Evolutionary conservation across 2,797 vertebrate genomes (phyloP), one percentile per base, ranked within the genome.

Genomic region (Muscicapa striata): DNA sequence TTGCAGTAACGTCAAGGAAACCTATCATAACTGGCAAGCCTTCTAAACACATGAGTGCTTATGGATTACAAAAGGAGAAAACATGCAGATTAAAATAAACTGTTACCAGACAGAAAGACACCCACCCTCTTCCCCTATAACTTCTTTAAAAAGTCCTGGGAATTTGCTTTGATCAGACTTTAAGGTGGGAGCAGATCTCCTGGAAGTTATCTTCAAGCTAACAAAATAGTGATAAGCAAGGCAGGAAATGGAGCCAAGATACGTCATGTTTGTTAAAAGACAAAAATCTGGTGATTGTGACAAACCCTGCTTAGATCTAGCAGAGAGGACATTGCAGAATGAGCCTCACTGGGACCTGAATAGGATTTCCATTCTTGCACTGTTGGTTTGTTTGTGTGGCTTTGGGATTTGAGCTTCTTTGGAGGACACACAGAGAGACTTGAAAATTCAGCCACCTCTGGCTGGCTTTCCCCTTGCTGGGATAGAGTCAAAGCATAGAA

Each of bases 51-150:
- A 93, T 9, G 70, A 96, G 82, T 80, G 82, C 74, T 90, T 63
- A 76, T 86, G 94, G 95, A 91, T 96, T 97, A 97, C 93, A 97
- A 97, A 96, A 94, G 94, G 90, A 94, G 89, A 97, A 97, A 97
- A 94, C 77, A 75, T 84, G 64, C 86, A 74, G 85, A 93, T 94
- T 97, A 97, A 98, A 97, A 97, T 97, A 97, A 98, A 97, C 97
- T 95, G 90, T 96, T 94, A 95, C 64, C 46, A 96, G 96, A 97
- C 92, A 94, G 96, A 97, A 94, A 62, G 83, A 89, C 68, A 83
- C 62, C 89, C 89, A 94, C 87, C 73, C 90, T 95, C 90, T 96
- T 7, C 94, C 89, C 85, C 67, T 88, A 84, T 73, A 92, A 87
- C 74, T 62, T 73, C 76, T 94, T 54, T 30, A 83, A 96, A 94